Evolutionary conservation across 2,888 invertebrate genomes (phyloP), one percentile per base, ranked within the genome.

Genomic region (Drosophila quasianomalipes): DNA sequence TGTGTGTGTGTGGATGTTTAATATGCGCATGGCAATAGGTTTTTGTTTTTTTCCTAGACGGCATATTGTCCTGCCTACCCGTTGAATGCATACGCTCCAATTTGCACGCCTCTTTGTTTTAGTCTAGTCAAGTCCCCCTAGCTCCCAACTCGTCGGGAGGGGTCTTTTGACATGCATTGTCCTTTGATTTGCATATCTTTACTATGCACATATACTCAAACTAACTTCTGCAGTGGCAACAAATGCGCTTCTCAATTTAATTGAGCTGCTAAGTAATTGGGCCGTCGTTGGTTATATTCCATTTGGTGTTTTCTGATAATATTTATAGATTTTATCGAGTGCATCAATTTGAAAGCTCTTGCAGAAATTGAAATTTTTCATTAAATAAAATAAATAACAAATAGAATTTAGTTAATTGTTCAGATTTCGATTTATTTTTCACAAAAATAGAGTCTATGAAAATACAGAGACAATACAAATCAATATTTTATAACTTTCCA

Each of bases 11-110:
- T n/a, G n/a, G 26, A 22, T 35, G 39, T 41, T 72, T 63, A 64
- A 47, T 59, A 72, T 72, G 73, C 49, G 52, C 31, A 73, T 73
- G 30, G 55, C 37, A 60, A 65, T 59, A 51, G 47, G 47, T 2
- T 22, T 12, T 22, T 22, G 0, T 22, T 22, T 41, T 39, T 22
- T 47, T 61, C 31, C 26, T 12, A 37, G 35, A 53, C 35, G 19
- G 14, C 30, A 37, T 52, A 16, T 35, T 44, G 41, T 31, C 41
- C 41, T 51, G 62, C 49, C 49, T 35, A 47, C 16, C 47, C 37
- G 52, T 26, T 41, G 26, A 37, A 54, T 12, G n/a, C 49, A 37
- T 10, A n/a, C 22, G 47, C 54, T 54, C 37, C 26, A 66, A 53
- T 44, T 26, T 59, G 26, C 30, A 35, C 12, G 19, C 19, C 19